Percentiles rank a stretch among this genome's conserved stretches.
Evolutionary conservation across 2,888 invertebrate genomes (phyloP).

Genomic region (Acheta domesticus): DNA sequence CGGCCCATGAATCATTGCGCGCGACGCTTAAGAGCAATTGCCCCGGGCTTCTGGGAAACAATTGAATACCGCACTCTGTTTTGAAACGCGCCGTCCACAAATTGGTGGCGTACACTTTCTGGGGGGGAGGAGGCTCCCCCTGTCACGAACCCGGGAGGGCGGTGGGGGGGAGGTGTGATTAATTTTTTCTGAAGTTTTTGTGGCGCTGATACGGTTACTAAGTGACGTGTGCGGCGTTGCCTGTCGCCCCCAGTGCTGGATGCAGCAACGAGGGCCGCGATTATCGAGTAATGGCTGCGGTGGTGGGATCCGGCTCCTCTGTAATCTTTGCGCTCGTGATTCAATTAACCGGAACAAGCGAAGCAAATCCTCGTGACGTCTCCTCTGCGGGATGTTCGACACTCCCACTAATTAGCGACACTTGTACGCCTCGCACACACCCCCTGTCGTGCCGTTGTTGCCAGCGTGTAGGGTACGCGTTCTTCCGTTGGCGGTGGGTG

Average conservation of each 20-base stretch:
- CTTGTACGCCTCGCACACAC: neutral
- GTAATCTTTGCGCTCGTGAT: slow-evolving; percentile 7
- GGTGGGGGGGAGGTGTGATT: too few relatives aligned
- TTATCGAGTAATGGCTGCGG: neutral
- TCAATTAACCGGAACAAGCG: slow-evolving; percentile 18
- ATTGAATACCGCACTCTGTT: slow-evolving; percentile 1
- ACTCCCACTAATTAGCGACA: slow-evolving; percentile 1
- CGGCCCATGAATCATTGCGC: neutral
- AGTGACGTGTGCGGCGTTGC: too few relatives aligned
- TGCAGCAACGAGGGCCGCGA: neutral
- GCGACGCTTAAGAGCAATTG: slow-evolving; percentile 23
- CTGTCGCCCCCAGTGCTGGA: too few relatives aligned
- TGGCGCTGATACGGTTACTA: too few relatives aligned
- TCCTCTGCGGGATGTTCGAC: neutral
- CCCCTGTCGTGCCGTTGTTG: too few relatives aligned
- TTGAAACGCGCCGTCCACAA: neutral
- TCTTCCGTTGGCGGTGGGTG: too few relatives aligned
- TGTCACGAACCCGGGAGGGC: too few relatives aligned
- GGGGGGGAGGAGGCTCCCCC: too few relatives aligned
- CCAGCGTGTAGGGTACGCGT: too few relatives aligned
- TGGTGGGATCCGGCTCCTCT: neutral
- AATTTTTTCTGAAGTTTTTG: too few relatives aligned
- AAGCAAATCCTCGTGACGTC: neutral
- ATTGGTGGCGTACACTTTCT: too few relatives aligned
- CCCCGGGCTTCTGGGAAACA: slow-evolving; percentile 25